Percentiles rank a stretch among this genome's conserved stretches.
phyloP scores from a whole-genome alignment of 2,113 vertebrate genomes.

The Clarias macrocephalus region DNA sequence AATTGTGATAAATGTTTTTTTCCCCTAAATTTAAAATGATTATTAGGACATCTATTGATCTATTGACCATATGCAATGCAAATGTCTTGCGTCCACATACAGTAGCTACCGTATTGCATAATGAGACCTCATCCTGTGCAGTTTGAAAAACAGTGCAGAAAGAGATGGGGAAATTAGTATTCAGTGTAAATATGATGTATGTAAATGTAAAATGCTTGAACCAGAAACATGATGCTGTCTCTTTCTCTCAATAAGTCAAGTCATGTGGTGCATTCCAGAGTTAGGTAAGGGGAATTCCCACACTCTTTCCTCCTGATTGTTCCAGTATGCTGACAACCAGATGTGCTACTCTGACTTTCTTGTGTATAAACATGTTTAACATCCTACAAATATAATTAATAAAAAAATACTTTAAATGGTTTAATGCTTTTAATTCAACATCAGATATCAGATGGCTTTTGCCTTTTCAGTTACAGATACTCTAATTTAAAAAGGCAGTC shows the following conservation, averaged over 20 bases:
- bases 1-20: not conserved
- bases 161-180: not conserved
- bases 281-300: conserved; percentile 18
- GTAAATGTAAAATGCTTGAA: not conserved
- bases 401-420: not conserved
- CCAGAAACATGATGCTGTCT: not conserved
- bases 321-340: not conserved
- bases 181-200: not conserved
- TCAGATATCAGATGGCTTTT: not conserved
- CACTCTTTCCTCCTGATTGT: not conserved
- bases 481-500: not conserved
- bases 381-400: not conserved
- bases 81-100: not conserved
- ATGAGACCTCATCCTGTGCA: not conserved
- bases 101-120: not conserved
- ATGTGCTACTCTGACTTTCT: not conserved
- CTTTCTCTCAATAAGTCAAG: not conserved
- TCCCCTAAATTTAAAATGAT: not conserved
- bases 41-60: not conserved
- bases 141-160: not conserved
- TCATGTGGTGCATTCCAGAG: conserved; percentile 1
- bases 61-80: not conserved
- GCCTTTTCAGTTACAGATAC: not conserved
- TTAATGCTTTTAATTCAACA: not conserved
- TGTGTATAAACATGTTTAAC: conserved; percentile 4